Base-by-base conservation (phyloP, 2,113 vertebrate species). In the Ophiodon elongatus region DNA sequence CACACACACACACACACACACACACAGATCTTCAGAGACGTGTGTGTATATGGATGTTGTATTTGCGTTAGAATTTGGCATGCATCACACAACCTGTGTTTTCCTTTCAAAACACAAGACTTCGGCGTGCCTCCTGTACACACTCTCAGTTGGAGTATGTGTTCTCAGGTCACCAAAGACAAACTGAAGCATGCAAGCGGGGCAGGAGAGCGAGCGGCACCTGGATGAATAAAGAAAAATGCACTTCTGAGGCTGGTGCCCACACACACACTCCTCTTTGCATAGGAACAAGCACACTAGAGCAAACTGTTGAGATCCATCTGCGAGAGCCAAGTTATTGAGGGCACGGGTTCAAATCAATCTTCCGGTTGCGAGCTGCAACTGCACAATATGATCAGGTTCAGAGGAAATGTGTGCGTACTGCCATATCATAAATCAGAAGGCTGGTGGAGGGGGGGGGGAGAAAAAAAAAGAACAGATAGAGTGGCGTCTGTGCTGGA, bases 261-360 rank as follows among this genome's bases (percentile, higher is more conserved):
- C 56, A 83, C 54, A 76, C 75, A 74, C 19, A 71, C 19, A 60
- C 54, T 67, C 47, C 29, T 70, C 73, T 83, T 66, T 86, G 76
- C 77, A 77, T 80, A 31, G 43, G 21, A 62, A 63, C 39, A 70
- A 68, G 79, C 39, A 76, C 27, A 57, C 29, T 1, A 45, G 21
- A 73, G 37, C 64, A 79, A 52, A 45, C 66, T 59, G 60, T 27
- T 14, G n/a, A 67, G 63, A 67, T 73, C 47, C 21, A 29, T 71
- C 37, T 70, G 57, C 21, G 23, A 23, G 75, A 43, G 47, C 29
- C 41, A 50, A 74, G 59, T 82, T 82, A 86, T 75, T 57, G 78
- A 78, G 84, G 77, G 39, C 81, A 67, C 2, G 0, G 73, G 86
- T 75, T 89, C 64, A 82, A 65, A 56, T 66, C 70, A 45, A 50